Conservation (phyloP, 2,888 invertebrate species). For the Barypeithes pellucidus region DNA sequence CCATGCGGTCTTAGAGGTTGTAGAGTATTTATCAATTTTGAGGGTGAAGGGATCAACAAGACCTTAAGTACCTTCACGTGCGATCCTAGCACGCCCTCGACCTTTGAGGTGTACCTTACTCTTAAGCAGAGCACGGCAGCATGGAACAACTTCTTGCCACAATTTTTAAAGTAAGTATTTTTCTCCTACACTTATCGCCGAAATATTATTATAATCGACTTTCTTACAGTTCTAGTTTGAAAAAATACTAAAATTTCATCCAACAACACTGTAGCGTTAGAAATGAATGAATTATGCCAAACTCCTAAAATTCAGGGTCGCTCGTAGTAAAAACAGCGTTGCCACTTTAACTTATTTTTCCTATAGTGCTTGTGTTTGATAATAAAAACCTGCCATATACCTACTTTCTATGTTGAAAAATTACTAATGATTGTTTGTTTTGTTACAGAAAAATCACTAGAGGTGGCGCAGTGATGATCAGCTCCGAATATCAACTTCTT, state of each 20-base stretch:
- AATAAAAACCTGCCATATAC: no score
- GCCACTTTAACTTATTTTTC: no score
- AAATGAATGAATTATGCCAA: no score
- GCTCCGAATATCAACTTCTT: constrained; percentile 87
- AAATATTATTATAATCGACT: no score
- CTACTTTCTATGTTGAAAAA: not conserved
- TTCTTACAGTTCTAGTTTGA: no score
- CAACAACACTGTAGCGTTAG: no score
- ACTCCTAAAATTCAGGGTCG: no score
- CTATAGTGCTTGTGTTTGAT: no score
- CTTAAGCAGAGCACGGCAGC: constrained; percentile 87
- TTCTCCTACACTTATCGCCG: no score
- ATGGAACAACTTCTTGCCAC: constrained; percentile 89
- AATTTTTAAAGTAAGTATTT: constrained; percentile 91
- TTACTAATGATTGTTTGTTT: constrained; percentile 54
- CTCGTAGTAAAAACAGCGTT: no score
- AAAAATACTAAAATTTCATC: no score
- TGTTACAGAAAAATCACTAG: constrained; percentile 84
- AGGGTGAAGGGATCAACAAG: constrained; percentile 78
- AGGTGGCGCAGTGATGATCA: constrained; percentile 90
- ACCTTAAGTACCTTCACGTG: constrained; percentile 86
- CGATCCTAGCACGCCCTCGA: constrained; percentile 88
- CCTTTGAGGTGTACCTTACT: constrained; percentile 90
- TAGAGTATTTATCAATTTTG: constrained; percentile 86
- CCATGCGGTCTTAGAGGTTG: constrained; percentile 92